Conservation (phyloP, 2,113 vertebrate genomes). For the Tiliqua scincoides region DNA sequence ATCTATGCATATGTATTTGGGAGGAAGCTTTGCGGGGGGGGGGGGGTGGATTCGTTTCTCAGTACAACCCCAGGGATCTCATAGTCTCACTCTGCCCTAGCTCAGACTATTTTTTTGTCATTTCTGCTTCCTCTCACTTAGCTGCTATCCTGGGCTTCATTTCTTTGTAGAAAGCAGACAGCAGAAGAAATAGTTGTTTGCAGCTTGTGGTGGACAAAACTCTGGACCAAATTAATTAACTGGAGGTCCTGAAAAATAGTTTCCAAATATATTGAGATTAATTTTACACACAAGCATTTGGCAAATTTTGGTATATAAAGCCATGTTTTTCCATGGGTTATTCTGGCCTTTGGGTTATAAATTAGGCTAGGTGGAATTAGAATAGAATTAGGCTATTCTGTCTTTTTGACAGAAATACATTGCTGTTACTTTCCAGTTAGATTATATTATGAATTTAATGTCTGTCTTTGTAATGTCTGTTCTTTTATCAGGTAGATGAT, state of each 20-base stretch:
- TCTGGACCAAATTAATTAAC: background rate
- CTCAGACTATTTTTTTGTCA: background rate
- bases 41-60: no score
- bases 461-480: background rate
- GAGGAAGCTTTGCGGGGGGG: no score
- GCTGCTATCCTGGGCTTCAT: no score
- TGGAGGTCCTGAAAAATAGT: background rate
- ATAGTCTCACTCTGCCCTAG: background rate
- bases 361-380: background rate
- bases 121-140: background rate
- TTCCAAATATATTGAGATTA: background rate
- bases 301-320: background rate
- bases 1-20: no score
- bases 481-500: background rate
- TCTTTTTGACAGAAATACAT: background rate
- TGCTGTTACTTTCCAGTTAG: background rate
- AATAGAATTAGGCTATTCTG: no score
- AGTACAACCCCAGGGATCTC: background rate
- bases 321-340: background rate
- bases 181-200: background rate
- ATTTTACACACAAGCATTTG: background rate
- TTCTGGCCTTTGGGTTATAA: background rate
- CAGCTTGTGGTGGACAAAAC: background rate
- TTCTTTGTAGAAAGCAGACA: background rate
- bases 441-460: background rate